Percentiles rank a stretch among this genome's conserved stretches.
Conservation (phyloP, 2,888 invertebrate species). For the Parnassius mnemosyne region DNA sequence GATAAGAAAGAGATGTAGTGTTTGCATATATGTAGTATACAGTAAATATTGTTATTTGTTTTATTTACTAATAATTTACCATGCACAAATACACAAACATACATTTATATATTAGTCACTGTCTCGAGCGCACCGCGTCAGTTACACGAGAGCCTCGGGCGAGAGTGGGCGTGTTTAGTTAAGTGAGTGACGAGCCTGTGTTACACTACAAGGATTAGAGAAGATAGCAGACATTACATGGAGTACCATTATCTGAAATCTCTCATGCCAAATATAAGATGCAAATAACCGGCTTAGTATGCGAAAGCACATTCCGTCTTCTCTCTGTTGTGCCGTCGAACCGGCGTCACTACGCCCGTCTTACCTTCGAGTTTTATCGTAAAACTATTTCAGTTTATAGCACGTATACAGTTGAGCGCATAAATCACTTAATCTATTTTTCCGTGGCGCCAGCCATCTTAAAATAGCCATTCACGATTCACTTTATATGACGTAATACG, state of each 20-base stretch:
- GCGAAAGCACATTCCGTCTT: constrained; percentile 37
- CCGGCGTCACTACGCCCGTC: constrained; percentile 30
- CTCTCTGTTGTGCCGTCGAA: constrained; percentile 24
- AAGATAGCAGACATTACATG: no score
- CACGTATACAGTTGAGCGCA: constrained; percentile 31
- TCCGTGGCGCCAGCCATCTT: constrained; percentile 54
- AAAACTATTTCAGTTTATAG: constrained; percentile 65
- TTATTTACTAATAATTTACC: no score
- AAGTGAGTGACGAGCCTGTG: no score
- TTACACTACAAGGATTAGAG: no score
- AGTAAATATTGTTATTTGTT: no score
- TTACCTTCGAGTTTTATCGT: constrained; percentile 58
- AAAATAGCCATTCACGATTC: constrained; percentile 61
- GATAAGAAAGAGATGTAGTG: no score
- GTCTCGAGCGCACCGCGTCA: no score
- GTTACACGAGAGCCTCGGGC: no score
- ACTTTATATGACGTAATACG: constrained; percentile 53
- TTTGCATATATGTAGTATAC: no score
- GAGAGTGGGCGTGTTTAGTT: no score
- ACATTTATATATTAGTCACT: no score
- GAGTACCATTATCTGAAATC: constrained; percentile 28
- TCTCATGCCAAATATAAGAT: constrained; percentile 34
- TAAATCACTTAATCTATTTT: constrained; percentile 69
- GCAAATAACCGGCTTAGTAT: constrained; percentile 42
- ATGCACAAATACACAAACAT: no score